These are phyloP conservation scores for Reinhardtius hippoglossoides DNA, from an alignment of 2,113 vertebrate species.

Conservation along the genomic window DNA sequence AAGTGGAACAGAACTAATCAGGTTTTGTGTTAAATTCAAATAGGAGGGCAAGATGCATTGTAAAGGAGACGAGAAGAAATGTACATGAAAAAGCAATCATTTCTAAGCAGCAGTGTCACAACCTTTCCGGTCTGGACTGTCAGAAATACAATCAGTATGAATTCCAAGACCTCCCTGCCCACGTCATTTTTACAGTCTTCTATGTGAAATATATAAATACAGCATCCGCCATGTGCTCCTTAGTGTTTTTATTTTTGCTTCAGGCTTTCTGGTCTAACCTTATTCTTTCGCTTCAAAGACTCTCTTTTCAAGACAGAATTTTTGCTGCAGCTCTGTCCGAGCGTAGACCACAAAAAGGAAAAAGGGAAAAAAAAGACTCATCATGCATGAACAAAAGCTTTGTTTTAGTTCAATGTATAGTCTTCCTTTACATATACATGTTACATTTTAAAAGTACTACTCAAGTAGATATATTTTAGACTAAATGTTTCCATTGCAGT, in stretches of 20 bases:
- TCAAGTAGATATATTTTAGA: not conserved
- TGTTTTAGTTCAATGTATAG: not conserved
- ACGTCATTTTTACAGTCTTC: conserved; percentile 16
- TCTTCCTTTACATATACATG: not conserved
- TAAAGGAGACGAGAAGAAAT: not conserved
- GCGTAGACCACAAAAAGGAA: not conserved
- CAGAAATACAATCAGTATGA: conserved; percentile 22
- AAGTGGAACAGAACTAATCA: not conserved
- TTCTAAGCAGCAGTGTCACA: not conserved
- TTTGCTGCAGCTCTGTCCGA: conserved; percentile 35
- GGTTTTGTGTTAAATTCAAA: not conserved
- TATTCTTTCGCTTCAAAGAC: conserved; percentile 71
- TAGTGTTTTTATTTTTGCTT: conserved; percentile 39
- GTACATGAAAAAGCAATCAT: not conserved
- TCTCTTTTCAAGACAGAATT: conserved; percentile 34
- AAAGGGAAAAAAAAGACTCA: conserved; percentile 20
- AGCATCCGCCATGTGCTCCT: conserved; percentile 36
- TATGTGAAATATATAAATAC: conserved; percentile 48
- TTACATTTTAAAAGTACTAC: not conserved
- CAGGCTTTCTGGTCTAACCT: conserved; percentile 65
- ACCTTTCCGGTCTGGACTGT: conserved; percentile 3
- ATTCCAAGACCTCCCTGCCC: conserved; percentile 18
- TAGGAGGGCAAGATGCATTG: not conserved
- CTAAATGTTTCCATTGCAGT: conserved; percentile 52
- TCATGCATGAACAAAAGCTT: conserved; percentile 1